phyloP scores from a whole-genome alignment of 2,797 vertebrate genomes.

The Argya squamiceps region DNA sequence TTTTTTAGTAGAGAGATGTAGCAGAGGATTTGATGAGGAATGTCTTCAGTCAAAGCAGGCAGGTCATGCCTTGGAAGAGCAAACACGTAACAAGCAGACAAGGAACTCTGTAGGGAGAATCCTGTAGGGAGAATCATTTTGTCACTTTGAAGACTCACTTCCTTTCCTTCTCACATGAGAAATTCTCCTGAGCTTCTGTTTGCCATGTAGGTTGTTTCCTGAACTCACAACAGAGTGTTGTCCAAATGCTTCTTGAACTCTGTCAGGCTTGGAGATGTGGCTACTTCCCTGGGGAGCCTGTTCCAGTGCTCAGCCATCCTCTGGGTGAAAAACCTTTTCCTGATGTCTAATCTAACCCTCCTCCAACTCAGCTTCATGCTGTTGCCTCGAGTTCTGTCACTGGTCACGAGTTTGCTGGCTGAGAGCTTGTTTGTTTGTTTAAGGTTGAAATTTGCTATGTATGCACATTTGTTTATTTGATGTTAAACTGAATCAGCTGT shows the following conservation, averaged over 20 bases:
- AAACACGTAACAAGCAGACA: background rate
- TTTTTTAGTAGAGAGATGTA: background rate
- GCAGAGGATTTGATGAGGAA: background rate
- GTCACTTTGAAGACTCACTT: background rate
- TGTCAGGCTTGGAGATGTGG: background rate
- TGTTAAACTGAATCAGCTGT: background rate
- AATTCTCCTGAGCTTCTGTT: background rate
- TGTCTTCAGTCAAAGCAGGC: background rate
- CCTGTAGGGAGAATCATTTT: background rate
- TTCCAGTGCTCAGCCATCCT: background rate
- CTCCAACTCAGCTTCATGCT: background rate
- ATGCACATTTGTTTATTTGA: background rate
- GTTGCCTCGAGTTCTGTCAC: background rate
- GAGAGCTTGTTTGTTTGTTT: background rate
- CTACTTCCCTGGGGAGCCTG: background rate
- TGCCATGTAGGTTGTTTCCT: background rate
- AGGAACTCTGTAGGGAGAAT: background rate
- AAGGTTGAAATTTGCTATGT: background rate
- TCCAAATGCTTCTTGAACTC: background rate
- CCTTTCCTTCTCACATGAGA: accelerated
- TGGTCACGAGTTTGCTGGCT: background rate
- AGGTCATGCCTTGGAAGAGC: background rate
- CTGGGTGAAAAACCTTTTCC: background rate
- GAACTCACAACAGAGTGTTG: background rate
- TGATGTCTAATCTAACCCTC: background rate